A percentile compares a stretch with the other conserved stretches of the same genome.
phyloP scores from a whole-genome alignment of 2,888 invertebrate species.

The Stenchaetothrips biformis region DNA sequence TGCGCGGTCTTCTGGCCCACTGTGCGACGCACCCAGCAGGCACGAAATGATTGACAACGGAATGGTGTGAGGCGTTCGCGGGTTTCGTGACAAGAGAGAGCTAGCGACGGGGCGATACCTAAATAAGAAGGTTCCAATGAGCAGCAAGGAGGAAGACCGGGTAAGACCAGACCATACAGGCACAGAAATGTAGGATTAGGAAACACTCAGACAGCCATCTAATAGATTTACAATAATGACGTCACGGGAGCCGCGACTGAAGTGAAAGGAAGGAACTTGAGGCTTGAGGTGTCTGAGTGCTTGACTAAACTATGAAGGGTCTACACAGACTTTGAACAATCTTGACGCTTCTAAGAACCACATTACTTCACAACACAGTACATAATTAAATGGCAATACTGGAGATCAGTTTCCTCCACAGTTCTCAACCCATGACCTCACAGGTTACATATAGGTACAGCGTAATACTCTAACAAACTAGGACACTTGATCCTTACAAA shows the following conservation, averaged over 20 bases:
- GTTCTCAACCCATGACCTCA: neutral
- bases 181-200: neutral
- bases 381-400: neutral
- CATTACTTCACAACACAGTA: constrained; percentile 10
- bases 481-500: neutral
- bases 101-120: neutral
- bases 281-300: neutral
- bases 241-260: neutral
- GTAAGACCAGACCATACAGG: constrained; percentile 7
- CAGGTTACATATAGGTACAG: constrained; percentile 1
- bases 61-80: too few relatives aligned
- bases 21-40: too few relatives aligned
- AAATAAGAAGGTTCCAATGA: constrained; percentile 16
- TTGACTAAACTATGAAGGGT: neutral
- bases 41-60: too few relatives aligned
- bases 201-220: constrained; percentile 4
- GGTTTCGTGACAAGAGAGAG: neutral
- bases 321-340: constrained; percentile 8
- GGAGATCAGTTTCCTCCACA: neutral
- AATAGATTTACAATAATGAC: neutral
- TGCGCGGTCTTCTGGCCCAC: too few relatives aligned
- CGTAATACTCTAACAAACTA: neutral
- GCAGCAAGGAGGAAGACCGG: constrained; percentile 1
- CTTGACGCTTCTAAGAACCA: constrained; percentile 1
- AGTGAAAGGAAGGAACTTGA: neutral